Base-by-base conservation (phyloP, 2,888 invertebrate species). In the Ornithoptera alexandrae region DNA sequence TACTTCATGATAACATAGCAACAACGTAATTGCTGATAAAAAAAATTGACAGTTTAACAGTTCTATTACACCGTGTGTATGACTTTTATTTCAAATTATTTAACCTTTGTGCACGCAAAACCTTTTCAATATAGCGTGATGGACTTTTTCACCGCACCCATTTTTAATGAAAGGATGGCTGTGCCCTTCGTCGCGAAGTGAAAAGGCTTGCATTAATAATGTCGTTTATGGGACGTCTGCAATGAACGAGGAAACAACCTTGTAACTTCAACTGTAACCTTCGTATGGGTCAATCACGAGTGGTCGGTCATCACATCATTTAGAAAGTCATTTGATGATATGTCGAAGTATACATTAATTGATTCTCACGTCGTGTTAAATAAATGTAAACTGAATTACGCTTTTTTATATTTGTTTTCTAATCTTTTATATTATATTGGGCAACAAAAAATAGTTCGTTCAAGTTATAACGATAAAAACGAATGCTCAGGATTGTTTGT, bases 271-370 rank as follows among this genome's bases (percentile, higher is more conserved):
- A 46, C 67, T 59, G 30, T 20, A 36, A 30, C 18, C 36, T 30
- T 3, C 17, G 20, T 24, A 0, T 24, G 7, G 12, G 46, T 53
- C n/a, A 53, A 53, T 53, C 53, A n/a, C 8, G 53, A n/a, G n/a
- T 53, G 53, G n/a, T 17, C 24, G 53, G 53, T 20, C 42, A 62
- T 30, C 20, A 30, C 57, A 62, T 58, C 36, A 22, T 50, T 62
- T 62, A 62, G 62, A 68, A 68, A 68, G 58, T 62, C 46, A n/a
- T 57, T 57, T 30, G 22, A n/a, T 67, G 46, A 62, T 67, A 67
- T 15, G 18, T 7, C 8, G 17, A 18, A 53, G n/a, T 58, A 58
- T 22, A 5, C 3, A 46, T 20, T 20, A 58, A 12, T 10, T n/a
- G n/a, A 22, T 8, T 15, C 3, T 24, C 22, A 22, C 1, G n/a